These are phyloP conservation scores for Forbesichthys agassizii DNA, from an alignment of 2,113 vertebrate species.

Conservation along the genomic window DNA sequence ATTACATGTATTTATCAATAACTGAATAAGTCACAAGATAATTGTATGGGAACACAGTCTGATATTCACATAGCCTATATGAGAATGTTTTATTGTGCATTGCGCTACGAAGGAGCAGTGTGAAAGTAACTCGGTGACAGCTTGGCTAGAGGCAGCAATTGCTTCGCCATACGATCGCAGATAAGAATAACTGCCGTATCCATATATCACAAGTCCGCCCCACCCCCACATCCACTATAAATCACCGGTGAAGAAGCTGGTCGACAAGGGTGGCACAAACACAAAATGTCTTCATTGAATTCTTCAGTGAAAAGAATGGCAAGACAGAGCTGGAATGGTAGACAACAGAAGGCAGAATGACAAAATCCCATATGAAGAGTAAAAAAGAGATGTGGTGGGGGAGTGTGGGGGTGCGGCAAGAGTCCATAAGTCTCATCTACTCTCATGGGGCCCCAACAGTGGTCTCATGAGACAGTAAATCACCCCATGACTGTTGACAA, in stretches of 20 bases:
- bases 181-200: constrained; percentile 73
- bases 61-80: neutral
- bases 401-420: constrained; percentile 28
- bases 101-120: constrained; percentile 12
- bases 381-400: constrained; percentile 1
- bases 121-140: constrained; percentile 49
- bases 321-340: constrained; percentile 6
- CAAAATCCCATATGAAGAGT: constrained; percentile 12
- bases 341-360: constrained; percentile 25
- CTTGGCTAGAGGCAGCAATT: constrained; percentile 38
- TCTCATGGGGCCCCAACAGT: constrained; percentile 37
- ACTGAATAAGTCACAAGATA: neutral
- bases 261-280: constrained; percentile 30
- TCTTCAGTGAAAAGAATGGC: neutral
- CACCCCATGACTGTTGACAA: constrained; percentile 67
- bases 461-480: constrained; percentile 70
- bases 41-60: neutral
- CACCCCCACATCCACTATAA: constrained; percentile 51
- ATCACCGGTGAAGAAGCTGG: constrained; percentile 52
- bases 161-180: constrained; percentile 66
- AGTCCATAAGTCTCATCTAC: constrained; percentile 29
- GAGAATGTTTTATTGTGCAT: neutral
- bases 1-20: neutral
- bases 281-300: neutral
- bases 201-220: constrained; percentile 59